Percentiles rank a stretch among this genome's conserved stretches.
phyloP scores from a whole-genome alignment of 2,888 invertebrate species.

The Hipparchia semele region DNA sequence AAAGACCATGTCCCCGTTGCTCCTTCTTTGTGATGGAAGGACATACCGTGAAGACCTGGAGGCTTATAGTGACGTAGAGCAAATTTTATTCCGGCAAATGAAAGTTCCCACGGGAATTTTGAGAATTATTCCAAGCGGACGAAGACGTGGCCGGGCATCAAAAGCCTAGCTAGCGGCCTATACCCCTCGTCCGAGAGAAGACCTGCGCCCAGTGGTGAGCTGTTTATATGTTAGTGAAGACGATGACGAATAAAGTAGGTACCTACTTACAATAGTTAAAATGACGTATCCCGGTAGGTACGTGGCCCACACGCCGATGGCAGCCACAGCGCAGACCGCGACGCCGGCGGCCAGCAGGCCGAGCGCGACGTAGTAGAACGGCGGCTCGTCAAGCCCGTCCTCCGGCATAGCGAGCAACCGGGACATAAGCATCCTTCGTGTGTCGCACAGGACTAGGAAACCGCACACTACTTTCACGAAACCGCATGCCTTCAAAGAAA shows the following conservation, averaged over 20 bases:
- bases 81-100: too few relatives aligned
- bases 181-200: too few relatives aligned
- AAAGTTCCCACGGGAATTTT: too few relatives aligned
- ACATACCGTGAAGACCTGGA: too few relatives aligned
- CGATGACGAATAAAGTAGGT: background rate
- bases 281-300: constrained; percentile 89
- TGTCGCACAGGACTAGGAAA: constrained; percentile 88
- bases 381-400: constrained; percentile 85
- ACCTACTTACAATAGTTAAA: constrained; percentile 46
- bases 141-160: too few relatives aligned
- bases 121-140: too few relatives aligned
- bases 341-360: constrained; percentile 87
- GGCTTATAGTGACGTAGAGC: too few relatives aligned
- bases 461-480: constrained; percentile 88
- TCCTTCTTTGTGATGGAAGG: too few relatives aligned
- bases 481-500: constrained; percentile 80
- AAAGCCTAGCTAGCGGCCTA: too few relatives aligned
- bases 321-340: constrained; percentile 85
- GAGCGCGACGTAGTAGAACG: constrained; percentile 90
- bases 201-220: too few relatives aligned
- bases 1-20: too few relatives aligned
- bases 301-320: constrained; percentile 92
- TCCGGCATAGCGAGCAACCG: constrained; percentile 86
- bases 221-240: too few relatives aligned
- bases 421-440: constrained; percentile 87